These are phyloP conservation scores for Xylocampa areola DNA, from an alignment of 2,888 invertebrate genomes.

Conservation along the genomic window DNA sequence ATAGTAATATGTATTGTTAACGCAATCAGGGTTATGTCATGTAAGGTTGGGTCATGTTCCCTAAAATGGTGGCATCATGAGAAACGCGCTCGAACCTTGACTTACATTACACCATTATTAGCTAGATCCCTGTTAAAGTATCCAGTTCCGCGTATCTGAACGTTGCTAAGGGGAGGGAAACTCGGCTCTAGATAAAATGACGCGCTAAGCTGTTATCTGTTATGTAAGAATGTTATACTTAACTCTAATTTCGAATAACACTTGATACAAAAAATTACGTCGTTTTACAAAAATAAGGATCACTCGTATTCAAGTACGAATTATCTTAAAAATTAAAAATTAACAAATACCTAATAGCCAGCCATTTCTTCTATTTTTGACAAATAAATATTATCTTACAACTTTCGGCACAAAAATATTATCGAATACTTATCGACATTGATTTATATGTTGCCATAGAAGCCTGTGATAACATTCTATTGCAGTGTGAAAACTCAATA, in stretches of 20 bases:
- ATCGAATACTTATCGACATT: not conserved
- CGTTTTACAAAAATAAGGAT: too few relatives aligned
- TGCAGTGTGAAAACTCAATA: constrained; percentile 15
- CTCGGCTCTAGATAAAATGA: constrained; percentile 14
- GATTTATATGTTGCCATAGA: not conserved
- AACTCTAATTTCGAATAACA: too few relatives aligned
- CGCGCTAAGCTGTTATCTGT: constrained; percentile 9
- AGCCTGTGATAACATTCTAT: not conserved
- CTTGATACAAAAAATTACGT: too few relatives aligned
- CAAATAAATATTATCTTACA: too few relatives aligned
- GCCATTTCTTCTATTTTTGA: too few relatives aligned
- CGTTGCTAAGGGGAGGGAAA: constrained; percentile 11
- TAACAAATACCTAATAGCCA: too few relatives aligned
- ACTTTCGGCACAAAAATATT: too few relatives aligned
- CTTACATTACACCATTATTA: constrained; percentile 15
- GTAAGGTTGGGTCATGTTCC: constrained; percentile 26
- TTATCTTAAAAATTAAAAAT: too few relatives aligned
- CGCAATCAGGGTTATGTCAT: constrained; percentile 1
- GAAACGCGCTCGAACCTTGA: constrained; percentile 5
- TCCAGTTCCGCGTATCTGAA: constrained; percentile 18
- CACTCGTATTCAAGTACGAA: too few relatives aligned
- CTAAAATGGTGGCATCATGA: constrained; percentile 19
- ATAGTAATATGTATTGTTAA: constrained; percentile 9
- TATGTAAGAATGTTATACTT: too few relatives aligned
- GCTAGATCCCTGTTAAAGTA: constrained; percentile 32